Base-by-base conservation (phyloP, 2,888 invertebrate genomes). In the Holacanthella duospinosa region DNA sequence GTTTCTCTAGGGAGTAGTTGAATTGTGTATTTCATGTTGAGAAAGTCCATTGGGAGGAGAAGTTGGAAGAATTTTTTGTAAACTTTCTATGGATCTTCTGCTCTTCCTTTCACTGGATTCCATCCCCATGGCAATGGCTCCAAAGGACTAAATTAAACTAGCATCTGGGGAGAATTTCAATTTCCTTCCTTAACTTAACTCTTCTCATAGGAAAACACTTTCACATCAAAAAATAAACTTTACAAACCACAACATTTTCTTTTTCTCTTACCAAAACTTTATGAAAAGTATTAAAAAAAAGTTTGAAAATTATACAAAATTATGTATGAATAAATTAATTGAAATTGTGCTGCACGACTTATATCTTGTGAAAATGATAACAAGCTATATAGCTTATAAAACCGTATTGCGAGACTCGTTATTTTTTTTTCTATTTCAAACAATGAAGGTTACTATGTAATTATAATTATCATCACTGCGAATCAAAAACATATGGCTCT, bases 101-200 rank as follows among this genome's bases (percentile, higher is more conserved):
- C 36, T 36, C 9, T 36, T 36, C 36, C 36, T 36, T 36, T 36
- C 36, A 36, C 36, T 36, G 36, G 16, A 36, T 6, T 16, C 16
- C 36, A 48, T 48, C 48, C 48, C 48, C 48, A 48, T 48, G 21
- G 48, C 48, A 48, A 48, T 48, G 16, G 19, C 36, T 12, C 36
- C 36, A 36, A 36, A 36, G 6, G n/a, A 36, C 36, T 36, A 36
- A n/a, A 48, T 6, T 36, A 6, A 36, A 48, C 19, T n/a, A 48
- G 19, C 48, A 21, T n/a, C 48, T 48, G 48, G 48, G 48, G 48
- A 48, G 48, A 48, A 48, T 48, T 48, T 48, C 48, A 48, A 48
- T 48, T 48, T 48, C 48, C 48, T 21, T 48, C 12, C 4, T 21
- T 48, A 16, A 36, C 36, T 9, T 48, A 9, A 4, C 48, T 48